Evolutionary conservation across 1,140 invertebrate species (phyloP), one percentile per base, ranked within the genome.

Genomic region (Leptinotarsa undecemlineata): DNA sequence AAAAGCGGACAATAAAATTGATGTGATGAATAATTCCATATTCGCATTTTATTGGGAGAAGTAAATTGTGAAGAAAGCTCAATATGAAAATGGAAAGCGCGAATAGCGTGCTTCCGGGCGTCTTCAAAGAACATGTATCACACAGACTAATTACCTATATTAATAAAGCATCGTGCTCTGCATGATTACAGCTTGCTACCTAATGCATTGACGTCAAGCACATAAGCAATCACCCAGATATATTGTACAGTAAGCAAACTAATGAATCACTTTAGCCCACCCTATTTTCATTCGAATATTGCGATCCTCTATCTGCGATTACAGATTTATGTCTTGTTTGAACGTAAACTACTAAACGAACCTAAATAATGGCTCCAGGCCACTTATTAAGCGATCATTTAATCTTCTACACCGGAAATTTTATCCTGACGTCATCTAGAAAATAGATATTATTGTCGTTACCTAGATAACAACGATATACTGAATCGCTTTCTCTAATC

Each of bases 141-240:
- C 15, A 57, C 17, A 19, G 51, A 14, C 51, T 57, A 57, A 57
- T 57, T 57, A 57, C 51, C 51, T 19, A 14, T 57, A 57, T 57
- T 57, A 57, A 57, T 57, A 57, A 57, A 57, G 51, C 51, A 57
- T 57, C 15, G 51, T 19, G 14, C 51, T 15, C n/a, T 57, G 15
- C 15, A 2, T 64, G 62, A 64, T 64, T 64, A 64, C n/a, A 21
- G 62, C n/a, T n/a, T 64, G 23, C 33, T 72, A 61, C 60, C 70
- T 72, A 72, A 72, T 72, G 42, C 61, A 63, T 72, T 42, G 70
- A 72, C 60, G 70, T 72, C 70, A 72, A 42, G 19, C 61, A 64
- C 42, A 72, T 72, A 72, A 72, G 61, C 70, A 72, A 72, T 63
- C 61, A 72, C 70, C 70, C 47, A 72, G 70, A 72, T 72, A 72